phyloP scores from a whole-genome alignment of 2,797 vertebrate species.

The Cuniculus paca region DNA sequence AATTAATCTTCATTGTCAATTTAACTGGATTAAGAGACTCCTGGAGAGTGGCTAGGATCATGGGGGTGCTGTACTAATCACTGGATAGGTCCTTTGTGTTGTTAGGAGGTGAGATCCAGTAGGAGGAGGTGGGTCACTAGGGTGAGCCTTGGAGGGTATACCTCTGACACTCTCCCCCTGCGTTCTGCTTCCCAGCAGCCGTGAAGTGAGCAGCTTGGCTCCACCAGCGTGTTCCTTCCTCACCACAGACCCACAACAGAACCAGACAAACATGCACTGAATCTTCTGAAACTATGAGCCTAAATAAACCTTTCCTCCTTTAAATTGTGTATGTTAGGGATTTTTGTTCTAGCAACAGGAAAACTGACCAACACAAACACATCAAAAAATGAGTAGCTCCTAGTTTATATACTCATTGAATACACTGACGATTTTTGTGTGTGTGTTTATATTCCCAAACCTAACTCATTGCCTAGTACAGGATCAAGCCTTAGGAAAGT shows the following conservation, averaged over 20 bases:
- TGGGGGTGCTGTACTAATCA: neutral
- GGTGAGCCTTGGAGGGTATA: neutral
- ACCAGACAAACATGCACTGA: neutral
- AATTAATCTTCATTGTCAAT: neutral
- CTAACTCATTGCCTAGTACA: neutral
- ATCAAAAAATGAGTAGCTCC: neutral
- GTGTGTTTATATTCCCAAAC: neutral
- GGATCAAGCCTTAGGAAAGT: neutral
- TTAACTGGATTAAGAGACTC: neutral
- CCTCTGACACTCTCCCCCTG: neutral
- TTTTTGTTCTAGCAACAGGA: neutral
- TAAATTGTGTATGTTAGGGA: neutral
- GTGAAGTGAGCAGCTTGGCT: neutral
- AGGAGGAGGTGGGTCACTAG: neutral
- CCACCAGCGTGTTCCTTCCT: neutral
- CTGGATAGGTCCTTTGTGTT: no score
- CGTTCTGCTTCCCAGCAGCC: neutral
- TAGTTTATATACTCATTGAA: neutral
- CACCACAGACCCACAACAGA: neutral
- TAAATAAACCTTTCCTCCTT: neutral
- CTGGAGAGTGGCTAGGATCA: neutral
- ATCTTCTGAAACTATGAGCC: neutral
- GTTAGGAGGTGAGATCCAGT: neutral
- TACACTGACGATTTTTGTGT: neutral
- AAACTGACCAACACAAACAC: neutral